These are phyloP conservation scores for Setophaga coronata DNA, from an alignment of 2,113 vertebrate species.

Conservation along the genomic window DNA sequence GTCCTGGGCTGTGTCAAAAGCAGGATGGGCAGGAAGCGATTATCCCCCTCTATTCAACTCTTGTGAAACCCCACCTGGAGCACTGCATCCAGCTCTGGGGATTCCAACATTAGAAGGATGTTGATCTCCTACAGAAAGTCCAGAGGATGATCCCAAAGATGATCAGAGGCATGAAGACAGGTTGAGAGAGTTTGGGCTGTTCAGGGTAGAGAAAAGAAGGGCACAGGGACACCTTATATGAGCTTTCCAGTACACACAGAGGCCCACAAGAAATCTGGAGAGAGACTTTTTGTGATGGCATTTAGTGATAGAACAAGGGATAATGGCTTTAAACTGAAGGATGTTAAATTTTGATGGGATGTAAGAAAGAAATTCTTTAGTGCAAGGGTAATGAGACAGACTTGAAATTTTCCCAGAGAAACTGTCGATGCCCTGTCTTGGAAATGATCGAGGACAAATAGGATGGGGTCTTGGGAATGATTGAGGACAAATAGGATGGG, in stretches of 20 bases:
- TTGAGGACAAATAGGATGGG: not conserved
- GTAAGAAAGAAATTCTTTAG: not conserved
- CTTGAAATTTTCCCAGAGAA: not conserved
- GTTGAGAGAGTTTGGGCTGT: not conserved
- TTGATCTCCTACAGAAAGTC: not conserved
- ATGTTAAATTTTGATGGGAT: not conserved
- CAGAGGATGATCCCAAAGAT: not conserved
- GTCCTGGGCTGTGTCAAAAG: not conserved
- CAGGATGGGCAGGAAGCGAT: not conserved
- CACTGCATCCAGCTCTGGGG: not conserved
- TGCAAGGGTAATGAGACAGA: not conserved
- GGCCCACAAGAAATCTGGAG: not conserved
- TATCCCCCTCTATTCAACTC: not conserved
- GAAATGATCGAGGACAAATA: not conserved
- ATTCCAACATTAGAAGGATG: not conserved
- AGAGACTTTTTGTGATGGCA: not conserved
- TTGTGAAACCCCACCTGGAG: not conserved
- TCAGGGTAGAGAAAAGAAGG: not conserved
- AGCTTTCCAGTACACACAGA: not conserved
- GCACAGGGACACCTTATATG: too few relatives aligned
- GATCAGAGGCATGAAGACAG: not conserved
- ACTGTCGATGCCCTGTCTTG: rapidly evolving
- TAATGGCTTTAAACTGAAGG: not conserved
- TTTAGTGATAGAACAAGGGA: not conserved
- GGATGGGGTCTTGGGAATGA: not conserved